Evolutionary conservation across 2,888 invertebrate genomes (phyloP), one percentile per base, ranked within the genome.

Genomic region (Dasysyrphus albostriatus): DNA sequence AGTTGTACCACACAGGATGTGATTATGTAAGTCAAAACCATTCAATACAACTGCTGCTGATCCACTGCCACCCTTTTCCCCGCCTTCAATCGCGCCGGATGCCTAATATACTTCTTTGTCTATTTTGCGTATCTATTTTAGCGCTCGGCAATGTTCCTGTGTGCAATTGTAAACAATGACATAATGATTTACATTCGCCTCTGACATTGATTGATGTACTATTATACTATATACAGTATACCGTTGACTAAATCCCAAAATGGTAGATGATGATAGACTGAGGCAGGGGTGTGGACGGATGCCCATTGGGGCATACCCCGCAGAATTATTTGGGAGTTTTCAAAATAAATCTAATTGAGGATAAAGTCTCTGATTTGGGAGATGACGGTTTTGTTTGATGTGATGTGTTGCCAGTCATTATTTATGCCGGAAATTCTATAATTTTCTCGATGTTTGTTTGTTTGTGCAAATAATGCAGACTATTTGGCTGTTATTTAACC

Each of bases 1-100:
- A 85, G 73, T 85, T 85, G 77, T 82, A 77, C 77, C 79, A 69
- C 77, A 85, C 82, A 85, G 85, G 85, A 85, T 85, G 82, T 82
- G 78, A 85, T 81, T 85, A 82, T 81, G 85, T 74, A 69, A 82
- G 77, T 78, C 82, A 74, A 81, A 85, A 77, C 69, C 82, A 82
- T 82, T 85, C 85, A 82, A 82, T 78, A 85, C 65, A 32, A 54
- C 16, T 67, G 34, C 19, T 65, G 73, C 77, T 74, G 82, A 82
- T 85, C 67, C 72, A 8, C 8, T 61, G 16, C 47, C 63, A n/a
- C 16, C 47, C 39, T 0, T 16, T 19, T 14, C 7, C 24, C 24
- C 8, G 8, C 3, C 54, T 29, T 4, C 0, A 4, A 8, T 1
- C n/a, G 1, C 6, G n/a, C 82, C 85, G 77, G 85, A 82, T 85